These are phyloP conservation scores for Trinorchestia longiramus DNA, from an alignment of 1,140 invertebrate genomes.

Conservation along the genomic window DNA sequence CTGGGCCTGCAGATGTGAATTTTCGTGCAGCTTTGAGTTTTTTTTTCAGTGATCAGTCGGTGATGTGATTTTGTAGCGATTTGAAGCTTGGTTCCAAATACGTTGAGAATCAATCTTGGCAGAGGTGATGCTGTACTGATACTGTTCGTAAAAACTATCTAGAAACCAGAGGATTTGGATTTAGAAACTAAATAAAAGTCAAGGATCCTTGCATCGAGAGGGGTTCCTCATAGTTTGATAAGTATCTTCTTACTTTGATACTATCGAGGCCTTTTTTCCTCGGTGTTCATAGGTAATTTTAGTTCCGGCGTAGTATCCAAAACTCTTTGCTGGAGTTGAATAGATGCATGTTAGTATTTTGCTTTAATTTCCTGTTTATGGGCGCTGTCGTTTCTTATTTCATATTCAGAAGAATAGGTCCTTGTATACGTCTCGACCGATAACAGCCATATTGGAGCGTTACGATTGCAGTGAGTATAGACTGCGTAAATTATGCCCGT, in stretches of 20 bases:
- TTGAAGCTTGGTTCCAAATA: background rate
- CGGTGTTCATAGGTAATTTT: background rate
- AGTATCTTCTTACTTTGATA: background rate
- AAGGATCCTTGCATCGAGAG: background rate
- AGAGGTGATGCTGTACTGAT: background rate
- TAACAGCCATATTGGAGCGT: too few species aligned
- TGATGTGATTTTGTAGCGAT: background rate
- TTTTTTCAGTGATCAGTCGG: background rate
- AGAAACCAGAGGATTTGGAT: background rate
- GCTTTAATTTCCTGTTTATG: background rate
- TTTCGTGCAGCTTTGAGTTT: background rate
- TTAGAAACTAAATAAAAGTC: background rate
- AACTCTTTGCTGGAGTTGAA: background rate
- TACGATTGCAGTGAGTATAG: too few species aligned
- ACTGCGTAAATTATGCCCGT: too few species aligned
- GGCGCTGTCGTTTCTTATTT: background rate
- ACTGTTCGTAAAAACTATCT: background rate
- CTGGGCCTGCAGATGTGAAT: background rate
- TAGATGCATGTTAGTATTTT: background rate
- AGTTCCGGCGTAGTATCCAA: background rate
- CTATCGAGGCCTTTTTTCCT: background rate
- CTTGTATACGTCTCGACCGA: background rate
- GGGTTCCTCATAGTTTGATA: background rate
- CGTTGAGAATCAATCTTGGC: too few species aligned
- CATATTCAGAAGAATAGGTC: background rate